Percentiles rank a stretch among this genome's conserved stretches.
Conservation (phyloP, 2,113 vertebrate species). For the Megaptera novaeangliae region DNA sequence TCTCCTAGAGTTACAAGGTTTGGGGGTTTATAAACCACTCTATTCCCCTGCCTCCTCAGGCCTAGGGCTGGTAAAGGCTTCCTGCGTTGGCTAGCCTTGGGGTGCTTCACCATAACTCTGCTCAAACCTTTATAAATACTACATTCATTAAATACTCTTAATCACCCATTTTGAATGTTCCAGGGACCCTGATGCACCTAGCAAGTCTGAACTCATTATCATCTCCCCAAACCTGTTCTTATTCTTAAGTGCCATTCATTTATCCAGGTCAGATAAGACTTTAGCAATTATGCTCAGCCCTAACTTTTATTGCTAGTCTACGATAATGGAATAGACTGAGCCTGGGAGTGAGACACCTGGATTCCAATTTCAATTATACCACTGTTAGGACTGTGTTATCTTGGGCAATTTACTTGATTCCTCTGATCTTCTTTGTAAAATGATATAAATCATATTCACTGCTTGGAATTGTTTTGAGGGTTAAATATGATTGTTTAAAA, state of each 20-base stretch:
- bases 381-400: background rate
- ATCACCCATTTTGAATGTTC: background rate
- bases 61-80: background rate
- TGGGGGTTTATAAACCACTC: background rate
- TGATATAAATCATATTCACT: background rate
- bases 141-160: background rate
- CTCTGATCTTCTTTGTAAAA: background rate
- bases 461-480: background rate
- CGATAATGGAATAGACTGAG: background rate
- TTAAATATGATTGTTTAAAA: background rate
- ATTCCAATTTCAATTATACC: background rate
- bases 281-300: background rate
- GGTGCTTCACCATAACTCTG: background rate
- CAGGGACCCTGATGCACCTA: background rate
- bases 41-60: background rate
- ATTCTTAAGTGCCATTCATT: background rate
- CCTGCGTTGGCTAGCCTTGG: background rate
- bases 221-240: background rate
- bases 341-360: background rate
- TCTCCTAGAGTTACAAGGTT: background rate
- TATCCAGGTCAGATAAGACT: background rate
- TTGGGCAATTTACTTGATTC: constrained; percentile 30
- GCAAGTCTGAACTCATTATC: background rate
- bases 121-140: background rate
- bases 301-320: background rate